Conservation (phyloP, 2,113 vertebrate genomes). For the Brachyhypopomus gauderio region DNA sequence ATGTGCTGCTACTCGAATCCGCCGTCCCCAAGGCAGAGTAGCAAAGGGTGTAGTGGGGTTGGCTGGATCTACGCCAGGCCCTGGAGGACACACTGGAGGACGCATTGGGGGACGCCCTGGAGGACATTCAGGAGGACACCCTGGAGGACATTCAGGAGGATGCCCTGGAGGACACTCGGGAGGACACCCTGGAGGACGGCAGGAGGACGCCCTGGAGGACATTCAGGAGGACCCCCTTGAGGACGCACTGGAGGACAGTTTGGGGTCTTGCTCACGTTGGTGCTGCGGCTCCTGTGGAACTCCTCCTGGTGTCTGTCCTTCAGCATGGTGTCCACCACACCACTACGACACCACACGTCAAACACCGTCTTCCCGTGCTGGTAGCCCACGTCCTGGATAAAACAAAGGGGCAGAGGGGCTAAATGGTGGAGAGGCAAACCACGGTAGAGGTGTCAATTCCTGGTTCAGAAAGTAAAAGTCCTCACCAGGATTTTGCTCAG, state of each 20-base stretch:
- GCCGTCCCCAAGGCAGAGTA: neutral
- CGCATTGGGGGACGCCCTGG: too few relatives aligned
- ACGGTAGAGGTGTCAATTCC: too few relatives aligned
- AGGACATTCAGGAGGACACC: too few relatives aligned
- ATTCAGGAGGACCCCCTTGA: too few relatives aligned
- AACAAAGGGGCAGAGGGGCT: neutral
- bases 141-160: too few relatives aligned
- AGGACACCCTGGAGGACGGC: too few relatives aligned
- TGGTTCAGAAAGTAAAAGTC: too few relatives aligned
- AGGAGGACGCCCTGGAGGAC: too few relatives aligned
- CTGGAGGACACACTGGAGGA: too few relatives aligned
- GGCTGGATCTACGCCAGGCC: neutral
- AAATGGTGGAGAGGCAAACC: neutral
- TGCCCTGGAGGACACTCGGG: too few relatives aligned
- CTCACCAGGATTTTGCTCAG: too few relatives aligned
- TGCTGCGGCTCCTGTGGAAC: slow-evolving; percentile 79
- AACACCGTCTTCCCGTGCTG: slow-evolving; percentile 89
- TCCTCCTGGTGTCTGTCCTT: slow-evolving; percentile 85
- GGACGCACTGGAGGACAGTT: too few relatives aligned
- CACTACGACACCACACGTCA: slow-evolving; percentile 85
- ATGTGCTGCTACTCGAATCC: neutral
- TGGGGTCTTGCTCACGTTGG: slow-evolving; percentile 73
- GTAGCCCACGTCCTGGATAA: slow-evolving; percentile 87
- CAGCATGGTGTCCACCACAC: slow-evolving; percentile 88
- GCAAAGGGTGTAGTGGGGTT: neutral